phyloP scores from a whole-genome alignment of 1,140 invertebrate genomes.

The Meloidogyne exigua region DNA sequence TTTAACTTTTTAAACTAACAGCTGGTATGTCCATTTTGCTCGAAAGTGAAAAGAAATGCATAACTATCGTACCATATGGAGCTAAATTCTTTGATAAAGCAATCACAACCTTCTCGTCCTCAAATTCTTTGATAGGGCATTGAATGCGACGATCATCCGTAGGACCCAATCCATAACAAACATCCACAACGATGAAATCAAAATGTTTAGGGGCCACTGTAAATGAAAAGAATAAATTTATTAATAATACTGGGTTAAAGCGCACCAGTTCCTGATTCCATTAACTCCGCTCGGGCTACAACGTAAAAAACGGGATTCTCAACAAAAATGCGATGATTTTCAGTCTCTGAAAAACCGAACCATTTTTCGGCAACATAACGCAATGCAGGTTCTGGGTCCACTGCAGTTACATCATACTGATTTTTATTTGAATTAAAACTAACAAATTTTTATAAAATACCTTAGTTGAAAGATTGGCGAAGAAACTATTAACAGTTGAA shows the following conservation, averaged over 20 bases:
- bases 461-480: constrained; percentile 20
- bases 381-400: constrained; percentile 18
- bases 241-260: background rate
- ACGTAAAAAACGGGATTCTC: constrained; percentile 24
- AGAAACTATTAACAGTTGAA: constrained; percentile 20
- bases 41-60: constrained; percentile 19
- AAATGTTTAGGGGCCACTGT: background rate
- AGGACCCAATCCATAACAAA: constrained; percentile 12
- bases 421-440: background rate
- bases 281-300: constrained; percentile 7
- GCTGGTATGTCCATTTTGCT: constrained; percentile 6
- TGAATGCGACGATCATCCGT: background rate
- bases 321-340: constrained; percentile 9
- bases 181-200: constrained; percentile 18
- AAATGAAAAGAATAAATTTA: background rate
- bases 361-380: constrained; percentile 15
- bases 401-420: constrained; percentile 20
- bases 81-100: constrained; percentile 15
- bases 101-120: constrained; percentile 6
- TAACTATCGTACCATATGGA: constrained; percentile 20
- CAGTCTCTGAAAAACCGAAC: constrained; percentile 19
- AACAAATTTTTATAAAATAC: background rate
- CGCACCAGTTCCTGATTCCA: background rate
- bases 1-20: background rate
- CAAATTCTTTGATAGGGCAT: constrained; percentile 10